phyloP scores from a whole-genome alignment of 2,113 vertebrate species.

The Cololabis saira region DNA sequence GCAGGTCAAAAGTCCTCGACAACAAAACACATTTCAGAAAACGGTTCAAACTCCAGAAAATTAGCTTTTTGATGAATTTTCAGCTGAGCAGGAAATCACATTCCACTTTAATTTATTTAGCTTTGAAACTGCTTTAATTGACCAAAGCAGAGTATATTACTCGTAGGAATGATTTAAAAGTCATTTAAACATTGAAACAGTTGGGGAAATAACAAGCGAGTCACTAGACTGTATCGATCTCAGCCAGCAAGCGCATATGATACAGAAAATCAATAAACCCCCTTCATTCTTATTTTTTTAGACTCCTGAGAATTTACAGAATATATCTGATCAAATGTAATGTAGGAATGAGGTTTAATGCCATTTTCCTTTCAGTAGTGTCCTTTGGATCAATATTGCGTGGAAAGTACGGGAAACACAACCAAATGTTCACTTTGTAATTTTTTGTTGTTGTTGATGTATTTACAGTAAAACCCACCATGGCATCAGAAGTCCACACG shows the following conservation, averaged over 20 bases:
- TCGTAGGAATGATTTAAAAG: constrained; percentile 4
- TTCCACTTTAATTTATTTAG: constrained; percentile 51
- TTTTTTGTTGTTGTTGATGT: neutral
- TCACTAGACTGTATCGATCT: constrained; percentile 31
- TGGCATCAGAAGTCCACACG: constrained; percentile 10
- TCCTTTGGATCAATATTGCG: too few species aligned
- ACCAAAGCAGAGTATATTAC: constrained; percentile 38
- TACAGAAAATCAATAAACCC: constrained; percentile 23
- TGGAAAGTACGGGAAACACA: neutral
- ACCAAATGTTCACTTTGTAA: neutral
- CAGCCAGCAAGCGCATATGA: neutral
- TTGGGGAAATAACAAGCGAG: constrained; percentile 38
- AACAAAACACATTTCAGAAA: constrained; percentile 42
- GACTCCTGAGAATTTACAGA: constrained; percentile 12
- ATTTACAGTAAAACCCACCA: constrained; percentile 4
- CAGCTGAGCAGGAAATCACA: constrained; percentile 51
- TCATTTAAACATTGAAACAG: constrained; percentile 38
- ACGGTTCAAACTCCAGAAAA: constrained; percentile 38
- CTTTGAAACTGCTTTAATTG: constrained; percentile 54
- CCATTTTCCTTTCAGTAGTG: neutral
- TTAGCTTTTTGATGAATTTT: constrained; percentile 49
- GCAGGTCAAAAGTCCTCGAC: constrained; percentile 12
- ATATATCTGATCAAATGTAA: constrained; percentile 18
- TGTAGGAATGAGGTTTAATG: constrained; percentile 2
- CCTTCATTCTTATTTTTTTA: neutral